phyloP scores from a whole-genome alignment of 2,888 invertebrate genomes.

The Cerastis leucographa region DNA sequence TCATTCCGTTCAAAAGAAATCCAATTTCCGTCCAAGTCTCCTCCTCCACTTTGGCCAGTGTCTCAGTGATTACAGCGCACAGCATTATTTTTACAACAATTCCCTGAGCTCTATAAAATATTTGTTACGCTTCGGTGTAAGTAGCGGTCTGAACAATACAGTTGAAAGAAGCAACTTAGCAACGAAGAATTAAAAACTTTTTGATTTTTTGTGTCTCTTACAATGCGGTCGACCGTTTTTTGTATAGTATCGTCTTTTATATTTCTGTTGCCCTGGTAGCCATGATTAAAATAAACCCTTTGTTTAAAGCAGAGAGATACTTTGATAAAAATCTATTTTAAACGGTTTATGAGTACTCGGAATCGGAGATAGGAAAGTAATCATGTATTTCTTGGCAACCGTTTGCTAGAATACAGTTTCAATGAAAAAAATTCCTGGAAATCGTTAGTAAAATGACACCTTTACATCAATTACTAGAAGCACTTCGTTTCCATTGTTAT shows the following conservation, averaged over 20 bases:
- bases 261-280: slow-evolving; percentile 47
- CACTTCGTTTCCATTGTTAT: not conserved
- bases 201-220: slow-evolving; percentile 67
- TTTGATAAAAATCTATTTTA: slow-evolving; percentile 39
- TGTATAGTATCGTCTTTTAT: slow-evolving; percentile 22
- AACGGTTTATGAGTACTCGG: slow-evolving; percentile 3
- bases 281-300: slow-evolving; percentile 51
- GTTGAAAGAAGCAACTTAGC: slow-evolving; percentile 65
- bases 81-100: slow-evolving; percentile 37
- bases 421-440: not conserved
- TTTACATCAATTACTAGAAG: not conserved
- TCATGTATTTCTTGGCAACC: not conserved
- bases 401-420: not conserved
- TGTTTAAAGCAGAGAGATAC: slow-evolving; percentile 40
- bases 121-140: slow-evolving; percentile 61
- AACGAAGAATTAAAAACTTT: slow-evolving; percentile 70
- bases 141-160: slow-evolving; percentile 51
- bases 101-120: slow-evolving; percentile 39
- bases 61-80: slow-evolving; percentile 29
- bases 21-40: slow-evolving; percentile 36
- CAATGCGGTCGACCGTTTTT: slow-evolving; percentile 40
- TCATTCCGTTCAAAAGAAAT: slow-evolving; percentile 36
- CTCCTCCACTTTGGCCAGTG: slow-evolving; percentile 15
- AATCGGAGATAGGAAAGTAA: slow-evolving; percentile 14
- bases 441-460: not conserved